Base-by-base conservation (phyloP, 2,888 invertebrate genomes). In the Coenonympha arcania region DNA sequence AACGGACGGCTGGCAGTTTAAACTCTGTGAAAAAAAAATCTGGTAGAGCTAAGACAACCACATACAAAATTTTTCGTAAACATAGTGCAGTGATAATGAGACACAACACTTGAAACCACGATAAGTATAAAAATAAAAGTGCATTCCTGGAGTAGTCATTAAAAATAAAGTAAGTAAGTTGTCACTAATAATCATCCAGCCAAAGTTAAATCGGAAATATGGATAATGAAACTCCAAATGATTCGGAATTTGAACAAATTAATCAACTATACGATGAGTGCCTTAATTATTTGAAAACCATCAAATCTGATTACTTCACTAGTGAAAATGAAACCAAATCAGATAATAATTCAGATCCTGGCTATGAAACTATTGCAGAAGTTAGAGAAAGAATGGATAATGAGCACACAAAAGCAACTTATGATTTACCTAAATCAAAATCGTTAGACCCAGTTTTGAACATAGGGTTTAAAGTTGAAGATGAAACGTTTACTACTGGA, bases 191-290 rank as follows among this genome's bases (percentile, higher is more conserved):
- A n/a, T n/a, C n/a, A n/a, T n/a, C n/a, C n/a, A n/a, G n/a, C n/a
- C n/a, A n/a, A 6, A 8, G 15, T 33, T 24, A 15, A 1, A 45
- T 31, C 20, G 13, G n/a, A 24, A 36, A 31, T 9, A 43, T 39
- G 42, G 30, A 48, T 51, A 50, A 69, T 72, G 69, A 48, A 62
- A 34, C 55, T 60, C 6, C 42, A 55, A 22, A 48, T 63, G 65
- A 71, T 33, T 34, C 48, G 4, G 83, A 83, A 48, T 81, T 66
- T 37, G 63, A 71, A 22, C 57, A 78, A 71, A 66, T 86, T n/a
- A 71, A 79, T 47, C 57, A 75, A 60, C 51, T 86, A 0, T 86
- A 86, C 55, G 77, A 82, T 9, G 85, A 86, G 62, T 85, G 85
- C 60, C 54, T 86, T 0, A 68, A 61, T 31, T 86, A 84, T 63